Percentiles rank a stretch among this genome's conserved stretches.
Conservation (phyloP, 2,113 vertebrate genomes). For the Sorex fumeus region DNA sequence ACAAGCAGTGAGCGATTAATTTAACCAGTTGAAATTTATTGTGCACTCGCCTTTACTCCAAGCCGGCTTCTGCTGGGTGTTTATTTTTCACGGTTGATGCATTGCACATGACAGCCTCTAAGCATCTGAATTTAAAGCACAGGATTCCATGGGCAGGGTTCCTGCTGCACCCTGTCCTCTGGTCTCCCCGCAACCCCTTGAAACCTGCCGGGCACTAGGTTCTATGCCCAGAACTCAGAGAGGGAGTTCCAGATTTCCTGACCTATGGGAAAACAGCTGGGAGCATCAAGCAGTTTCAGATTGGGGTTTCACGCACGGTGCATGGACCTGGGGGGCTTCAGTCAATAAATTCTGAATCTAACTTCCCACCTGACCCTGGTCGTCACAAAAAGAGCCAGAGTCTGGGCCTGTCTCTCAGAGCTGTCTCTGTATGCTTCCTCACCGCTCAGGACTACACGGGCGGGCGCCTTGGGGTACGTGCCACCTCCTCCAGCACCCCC, state of each 20-base stretch:
- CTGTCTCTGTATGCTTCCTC: neutral
- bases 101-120: constrained; percentile 60
- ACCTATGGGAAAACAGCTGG: neutral
- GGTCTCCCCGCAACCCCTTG: neutral
- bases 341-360: constrained; percentile 63
- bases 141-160: neutral
- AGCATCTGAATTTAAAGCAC: constrained; percentile 64
- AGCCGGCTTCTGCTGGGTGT: constrained; percentile 76
- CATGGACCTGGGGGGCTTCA: constrained; percentile 4
- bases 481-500: neutral
- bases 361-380: neutral
- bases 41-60: constrained; percentile 64
- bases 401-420: constrained; percentile 22
- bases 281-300: constrained; percentile 6
- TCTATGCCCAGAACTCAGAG: neutral
- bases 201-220: neutral
- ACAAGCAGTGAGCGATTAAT: constrained; percentile 77
- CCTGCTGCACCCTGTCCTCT: neutral
- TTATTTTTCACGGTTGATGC: constrained; percentile 71
- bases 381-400: neutral
- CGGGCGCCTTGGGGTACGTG: neutral
- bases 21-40: constrained; percentile 80
- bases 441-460: neutral
- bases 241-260: constrained; percentile 47
- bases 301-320: constrained; percentile 44